Evolutionary conservation across 2,113 vertebrate genomes (phyloP), one percentile per base, ranked within the genome.

Genomic region (Gasterosteus aculeatus): DNA sequence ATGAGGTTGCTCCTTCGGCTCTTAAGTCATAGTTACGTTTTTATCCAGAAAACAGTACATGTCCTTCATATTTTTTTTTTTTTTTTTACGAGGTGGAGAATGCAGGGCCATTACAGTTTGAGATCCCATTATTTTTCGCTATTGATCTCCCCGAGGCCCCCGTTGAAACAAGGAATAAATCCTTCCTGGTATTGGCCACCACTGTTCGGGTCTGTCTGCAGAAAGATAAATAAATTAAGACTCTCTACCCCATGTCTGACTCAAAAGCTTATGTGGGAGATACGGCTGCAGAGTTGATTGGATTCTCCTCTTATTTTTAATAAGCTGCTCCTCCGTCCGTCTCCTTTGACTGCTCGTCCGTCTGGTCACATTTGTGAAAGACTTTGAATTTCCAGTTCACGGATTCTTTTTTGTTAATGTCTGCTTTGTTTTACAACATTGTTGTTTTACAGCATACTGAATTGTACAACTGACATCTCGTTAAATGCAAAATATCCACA

Each of bases 91-190:
- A 31, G 73, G 16, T 29, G 12, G 19, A 35, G 38, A 58, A 11
- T n/a, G 59, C 35, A 69, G 59, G 33, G 41, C 58, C 67, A 76
- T 69, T 22, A 4, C 51, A 62, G 74, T 72, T 75, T 68, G 63
- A 87, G 60, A 80, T 72, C 54, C 75, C 64, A 73, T 82, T 84
- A 80, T 77, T 85, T 74, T 80, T 10, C 70, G 64, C 61, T 49
- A 68, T 56, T 81, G 82, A 81, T 78, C 73, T 83, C 75, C 33
- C 75, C n/a, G 31, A 75, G 64, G 62, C 56, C 49, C 1, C 10
- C 33, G 73, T 22, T 59, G 16, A 81, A 81, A 83, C 18, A 42
- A 64, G 57, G 69, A 68, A 75, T 35, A 84, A 78, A 81, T 69
- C 62, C 44, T 63, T 49, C 47, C 38, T 49, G 16, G 15, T 54